These are phyloP conservation scores for Proisotoma minuta DNA, from an alignment of 2,888 invertebrate species.

Conservation along the genomic window DNA sequence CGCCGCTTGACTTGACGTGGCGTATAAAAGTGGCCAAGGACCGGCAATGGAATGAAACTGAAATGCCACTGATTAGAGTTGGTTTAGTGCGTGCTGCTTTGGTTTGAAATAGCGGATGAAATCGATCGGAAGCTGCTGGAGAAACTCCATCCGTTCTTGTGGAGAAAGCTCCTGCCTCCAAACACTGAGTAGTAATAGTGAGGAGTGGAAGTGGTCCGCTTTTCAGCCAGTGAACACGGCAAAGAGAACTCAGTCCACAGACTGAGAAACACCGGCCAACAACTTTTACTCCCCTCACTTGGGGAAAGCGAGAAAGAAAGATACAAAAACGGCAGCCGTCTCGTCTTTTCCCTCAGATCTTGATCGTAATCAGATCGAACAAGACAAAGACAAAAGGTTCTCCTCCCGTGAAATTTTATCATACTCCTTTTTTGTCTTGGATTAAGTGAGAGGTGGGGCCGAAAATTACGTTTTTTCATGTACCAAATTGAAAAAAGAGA, in stretches of 20 bases:
- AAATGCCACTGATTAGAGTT: background rate
- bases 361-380: constrained; percentile 13
- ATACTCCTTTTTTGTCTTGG: background rate
- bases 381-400: constrained; percentile 17
- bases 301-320: too few species aligned
- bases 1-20: too few species aligned
- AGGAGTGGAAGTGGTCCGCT: background rate
- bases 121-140: constrained; percentile 18
- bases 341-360: constrained; percentile 10
- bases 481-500: constrained; percentile 12
- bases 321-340: constrained; percentile 13
- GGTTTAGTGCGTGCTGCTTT: background rate
- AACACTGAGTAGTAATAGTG: too few species aligned
- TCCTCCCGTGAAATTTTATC: constrained; percentile 1
- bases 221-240: too few species aligned
- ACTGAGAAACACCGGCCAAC: too few species aligned
- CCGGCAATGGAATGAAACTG: background rate
- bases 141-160: constrained; percentile 9
- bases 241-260: too few species aligned
- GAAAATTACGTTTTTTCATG: constrained; percentile 8
- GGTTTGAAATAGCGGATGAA: background rate
- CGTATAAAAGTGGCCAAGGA: background rate
- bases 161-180: constrained; percentile 9
- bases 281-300: too few species aligned
- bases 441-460: background rate